Evolutionary conservation across 1,140 invertebrate species (phyloP).

Genomic region (Andrena cerasifolii): DNA sequence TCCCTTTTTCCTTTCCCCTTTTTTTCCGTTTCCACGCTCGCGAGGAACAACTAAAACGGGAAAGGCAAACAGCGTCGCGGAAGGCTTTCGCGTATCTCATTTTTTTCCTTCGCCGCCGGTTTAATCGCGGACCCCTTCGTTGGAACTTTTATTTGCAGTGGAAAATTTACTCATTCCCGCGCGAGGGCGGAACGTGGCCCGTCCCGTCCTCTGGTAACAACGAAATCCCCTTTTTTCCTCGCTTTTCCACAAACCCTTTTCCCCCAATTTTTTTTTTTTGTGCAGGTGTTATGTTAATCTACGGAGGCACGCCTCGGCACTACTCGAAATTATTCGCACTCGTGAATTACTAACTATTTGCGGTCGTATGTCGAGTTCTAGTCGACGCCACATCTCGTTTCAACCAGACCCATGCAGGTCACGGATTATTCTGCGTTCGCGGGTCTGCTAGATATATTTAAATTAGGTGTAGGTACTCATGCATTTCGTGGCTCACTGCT

Average conservation of each 20-base stretch:
- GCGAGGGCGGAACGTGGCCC: constrained; percentile 24
- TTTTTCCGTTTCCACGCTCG: constrained; percentile 16
- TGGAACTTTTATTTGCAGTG: constrained; percentile 64
- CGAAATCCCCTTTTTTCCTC: constrained; percentile 17
- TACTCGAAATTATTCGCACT: constrained; percentile 7
- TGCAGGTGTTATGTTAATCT: constrained; percentile 1
- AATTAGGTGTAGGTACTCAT: too few species aligned
- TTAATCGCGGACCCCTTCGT: constrained; percentile 53
- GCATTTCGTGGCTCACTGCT: too few species aligned
- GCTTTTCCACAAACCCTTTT: neutral
- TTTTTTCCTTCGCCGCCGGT: constrained; percentile 30
- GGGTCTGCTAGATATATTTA: too few species aligned
- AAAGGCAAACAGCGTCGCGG: constrained; percentile 38
- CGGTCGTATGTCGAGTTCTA: too few species aligned
- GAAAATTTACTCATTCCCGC: constrained; percentile 68
- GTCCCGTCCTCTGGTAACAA: constrained; percentile 21
- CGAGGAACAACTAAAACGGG: constrained; percentile 16
- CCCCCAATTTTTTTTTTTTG: neutral
- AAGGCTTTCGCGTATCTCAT: constrained; percentile 50
- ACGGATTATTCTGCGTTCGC: too few species aligned
- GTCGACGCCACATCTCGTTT: too few species aligned
- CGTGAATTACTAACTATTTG: constrained; percentile 37
- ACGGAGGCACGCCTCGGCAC: neutral
- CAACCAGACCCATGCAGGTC: too few species aligned
- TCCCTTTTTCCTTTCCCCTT: neutral